Evolutionary conservation across 2,888 invertebrate species (phyloP), one percentile per base, ranked within the genome.

Genomic region (Blastobasis adustella): DNA sequence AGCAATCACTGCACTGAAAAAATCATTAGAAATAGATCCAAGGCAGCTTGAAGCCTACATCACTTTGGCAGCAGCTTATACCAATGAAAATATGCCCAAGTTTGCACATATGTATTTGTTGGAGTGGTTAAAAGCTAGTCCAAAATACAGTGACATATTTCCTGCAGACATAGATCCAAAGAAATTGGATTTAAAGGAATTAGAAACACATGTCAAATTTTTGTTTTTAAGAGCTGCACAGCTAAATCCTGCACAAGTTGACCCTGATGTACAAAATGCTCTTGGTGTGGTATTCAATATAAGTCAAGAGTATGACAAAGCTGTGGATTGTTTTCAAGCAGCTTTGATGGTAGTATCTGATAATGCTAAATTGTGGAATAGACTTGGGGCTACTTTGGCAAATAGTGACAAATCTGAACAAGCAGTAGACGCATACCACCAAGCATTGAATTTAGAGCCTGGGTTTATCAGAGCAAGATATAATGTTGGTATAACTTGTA

Each of bases 401-500:
- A 99, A 99, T 79, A 97, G 98, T 59, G 95, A 95, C 50, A 92
- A 94, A 59, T 96, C 98, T 41, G 98, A 98, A 69, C 97, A 99
- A 87, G 98, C 99, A 5, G 96, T 99, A 6, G 95, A 96, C 60
- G 98, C 99, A 0, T 99, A 99, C 77, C 95, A 96, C 71, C 92
- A 93, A 67, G 98, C 99, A 42, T 88, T 99, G 49, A 92, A 95
- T 71, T 87, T 98, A 49, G 94, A 96, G 56, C 99, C 99, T 5
- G 98, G 98, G 3, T 99, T 97, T 79, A 97, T 99, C 58, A 91
- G 99, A 54, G 98, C 98, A 6, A 91, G 99, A 55, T 99, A 98
- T 77, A 99, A 99, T 88, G 94, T 99, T 54, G 99, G 98, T 37
- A 98, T 99, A 51, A 97, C 98, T 54, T 99, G 99, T 75, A 96